Evolutionary conservation across 2,888 invertebrate species (phyloP).

Genomic region (Oxytorus armatus): DNA sequence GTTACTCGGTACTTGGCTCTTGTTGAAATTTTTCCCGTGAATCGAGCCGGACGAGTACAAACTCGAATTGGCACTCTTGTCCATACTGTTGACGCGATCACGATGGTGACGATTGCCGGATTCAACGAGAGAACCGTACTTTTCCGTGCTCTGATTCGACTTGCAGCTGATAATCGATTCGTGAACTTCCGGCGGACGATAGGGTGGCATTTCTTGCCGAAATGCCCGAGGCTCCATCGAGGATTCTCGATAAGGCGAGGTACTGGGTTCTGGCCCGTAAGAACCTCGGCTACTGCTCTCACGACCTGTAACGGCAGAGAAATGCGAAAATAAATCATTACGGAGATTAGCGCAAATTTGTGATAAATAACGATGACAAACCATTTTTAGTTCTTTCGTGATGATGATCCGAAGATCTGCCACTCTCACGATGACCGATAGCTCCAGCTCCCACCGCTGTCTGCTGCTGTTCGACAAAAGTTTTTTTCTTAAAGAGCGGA

Average conservation of each 20-base stretch:
- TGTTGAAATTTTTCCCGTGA: constrained; percentile 77
- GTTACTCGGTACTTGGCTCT: constrained; percentile 65
- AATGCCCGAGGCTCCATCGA: constrained; percentile 79
- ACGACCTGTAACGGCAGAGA: constrained; percentile 72
- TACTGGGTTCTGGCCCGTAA: constrained; percentile 80
- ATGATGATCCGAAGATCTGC: constrained; percentile 51
- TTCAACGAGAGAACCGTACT: constrained; percentile 81
- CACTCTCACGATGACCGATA: constrained; percentile 23
- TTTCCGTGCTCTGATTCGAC: constrained; percentile 74
- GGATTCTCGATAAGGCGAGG: constrained; percentile 82
- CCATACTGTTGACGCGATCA: constrained; percentile 82
- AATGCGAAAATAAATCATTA: not conserved
- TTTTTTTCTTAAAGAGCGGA: constrained; percentile 88
- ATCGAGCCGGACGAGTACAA: constrained; percentile 79
- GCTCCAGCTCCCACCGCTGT: constrained; percentile 62
- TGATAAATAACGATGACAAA: constrained; percentile 13
- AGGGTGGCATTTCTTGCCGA: constrained; percentile 79
- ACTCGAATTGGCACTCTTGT: constrained; percentile 78
- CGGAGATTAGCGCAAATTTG: not conserved
- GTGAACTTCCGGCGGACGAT: constrained; percentile 80
- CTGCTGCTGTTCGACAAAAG: constrained; percentile 80
- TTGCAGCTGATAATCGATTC: constrained; percentile 76
- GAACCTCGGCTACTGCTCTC: constrained; percentile 80
- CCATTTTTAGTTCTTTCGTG: constrained; percentile 62
- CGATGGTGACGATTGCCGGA: constrained; percentile 77